Percentiles rank a stretch among this genome's conserved stretches.
Evolutionary conservation across 2,113 vertebrate species (phyloP).

Genomic region (Ctenomys sociabilis): DNA sequence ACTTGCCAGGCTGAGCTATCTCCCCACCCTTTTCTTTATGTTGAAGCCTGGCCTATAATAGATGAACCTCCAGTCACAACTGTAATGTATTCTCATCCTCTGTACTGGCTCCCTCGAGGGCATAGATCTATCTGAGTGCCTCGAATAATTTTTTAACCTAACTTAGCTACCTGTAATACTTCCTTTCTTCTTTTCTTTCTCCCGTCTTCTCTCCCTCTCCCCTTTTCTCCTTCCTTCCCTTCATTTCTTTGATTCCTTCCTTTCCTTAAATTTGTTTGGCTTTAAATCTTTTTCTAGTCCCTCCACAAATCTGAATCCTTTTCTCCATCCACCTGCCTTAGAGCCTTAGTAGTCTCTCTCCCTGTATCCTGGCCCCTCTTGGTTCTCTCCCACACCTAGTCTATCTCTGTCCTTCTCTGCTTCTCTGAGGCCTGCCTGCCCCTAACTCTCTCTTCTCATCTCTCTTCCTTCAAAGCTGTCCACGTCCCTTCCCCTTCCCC

Average conservation of each 20-base stretch:
- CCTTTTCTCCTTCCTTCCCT: background rate
- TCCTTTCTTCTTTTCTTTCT: background rate
- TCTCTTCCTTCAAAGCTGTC: background rate
- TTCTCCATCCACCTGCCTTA: background rate
- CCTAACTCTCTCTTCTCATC: background rate
- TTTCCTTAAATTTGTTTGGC: background rate
- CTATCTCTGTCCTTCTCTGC: background rate
- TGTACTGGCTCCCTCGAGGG: background rate
- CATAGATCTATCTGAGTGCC: background rate
- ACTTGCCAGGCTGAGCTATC: too few relatives aligned
- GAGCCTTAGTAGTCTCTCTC: background rate
- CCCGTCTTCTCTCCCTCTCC: background rate
- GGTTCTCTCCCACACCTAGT: fast-evolving
- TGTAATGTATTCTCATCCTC: background rate
- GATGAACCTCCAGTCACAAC: background rate
- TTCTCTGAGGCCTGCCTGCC: background rate
- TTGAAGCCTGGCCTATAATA: background rate
- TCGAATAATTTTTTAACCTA: background rate
- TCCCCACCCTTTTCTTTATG: background rate
- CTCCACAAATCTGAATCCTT: background rate
- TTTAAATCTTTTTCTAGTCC: background rate
- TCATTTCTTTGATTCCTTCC: background rate
- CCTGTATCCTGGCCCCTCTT: too few relatives aligned
- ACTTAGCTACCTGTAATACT: background rate
- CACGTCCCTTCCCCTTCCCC: background rate